Conservation (phyloP, 2,888 invertebrate genomes). For the Drosophila atripex region DNA sequence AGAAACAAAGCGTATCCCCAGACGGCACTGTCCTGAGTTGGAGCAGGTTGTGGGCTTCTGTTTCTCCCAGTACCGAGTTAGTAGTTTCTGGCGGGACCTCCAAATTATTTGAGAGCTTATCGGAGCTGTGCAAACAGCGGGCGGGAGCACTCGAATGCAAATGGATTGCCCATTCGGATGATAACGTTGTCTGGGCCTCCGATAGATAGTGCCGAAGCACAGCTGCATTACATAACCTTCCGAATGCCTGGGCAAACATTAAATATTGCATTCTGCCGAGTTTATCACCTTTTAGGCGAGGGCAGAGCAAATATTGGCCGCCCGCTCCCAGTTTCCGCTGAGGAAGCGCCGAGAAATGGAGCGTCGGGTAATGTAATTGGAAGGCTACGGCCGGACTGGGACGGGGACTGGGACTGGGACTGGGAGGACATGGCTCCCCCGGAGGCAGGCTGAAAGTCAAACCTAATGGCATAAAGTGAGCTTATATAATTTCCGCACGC, state of each 20-base stretch:
- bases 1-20: neutral
- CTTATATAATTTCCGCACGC: constrained; percentile 70
- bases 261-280: constrained; percentile 71
- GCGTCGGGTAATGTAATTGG: constrained; percentile 53
- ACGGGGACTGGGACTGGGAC: constrained; percentile 1
- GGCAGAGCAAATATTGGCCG: constrained; percentile 59
- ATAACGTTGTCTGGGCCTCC: neutral
- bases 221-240: constrained; percentile 52
- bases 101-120: constrained; percentile 65
- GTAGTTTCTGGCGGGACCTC: constrained; percentile 50
- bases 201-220: constrained; percentile 7
- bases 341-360: constrained; percentile 61
- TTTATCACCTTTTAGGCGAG: constrained; percentile 70
- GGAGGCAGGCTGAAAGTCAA: constrained; percentile 47
- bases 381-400: constrained; percentile 14
- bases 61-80: constrained; percentile 27
- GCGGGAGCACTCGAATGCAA: constrained; percentile 8
- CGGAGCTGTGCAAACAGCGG: constrained; percentile 55
- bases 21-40: neutral
- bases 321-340: constrained; percentile 41
- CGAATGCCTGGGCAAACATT: constrained; percentile 59
- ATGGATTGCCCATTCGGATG: constrained; percentile 5
- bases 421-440: constrained; percentile 12
- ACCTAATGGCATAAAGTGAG: constrained; percentile 58
- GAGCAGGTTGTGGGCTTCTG: neutral